Conservation (phyloP, 2,797 vertebrate species). For the Pseudomugil gertrudae region DNA sequence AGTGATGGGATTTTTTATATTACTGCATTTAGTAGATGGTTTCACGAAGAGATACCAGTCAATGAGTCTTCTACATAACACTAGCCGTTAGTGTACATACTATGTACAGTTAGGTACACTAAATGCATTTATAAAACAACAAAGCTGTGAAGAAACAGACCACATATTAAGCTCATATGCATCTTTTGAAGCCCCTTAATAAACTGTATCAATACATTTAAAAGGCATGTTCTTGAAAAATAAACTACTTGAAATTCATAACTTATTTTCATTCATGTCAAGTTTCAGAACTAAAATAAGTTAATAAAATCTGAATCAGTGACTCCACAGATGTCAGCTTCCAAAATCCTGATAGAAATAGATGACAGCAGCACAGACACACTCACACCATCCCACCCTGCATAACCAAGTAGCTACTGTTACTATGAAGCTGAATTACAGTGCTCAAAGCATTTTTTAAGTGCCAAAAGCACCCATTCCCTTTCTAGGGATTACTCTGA, state of each 20-base stretch:
- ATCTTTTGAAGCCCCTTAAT: neutral
- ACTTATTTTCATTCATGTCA: conserved; percentile 59
- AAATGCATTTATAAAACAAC: too few relatives aligned
- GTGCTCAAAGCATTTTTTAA: conserved; percentile 92
- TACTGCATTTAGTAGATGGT: too few relatives aligned
- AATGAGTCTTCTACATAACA: conserved; percentile 1
- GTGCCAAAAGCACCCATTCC: conserved; percentile 83
- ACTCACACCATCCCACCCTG: conserved; percentile 72
- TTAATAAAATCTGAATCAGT: conserved; percentile 65
- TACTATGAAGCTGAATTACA: conserved; percentile 97
- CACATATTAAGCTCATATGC: neutral
- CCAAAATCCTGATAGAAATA: conserved; percentile 66
- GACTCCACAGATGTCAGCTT: conserved; percentile 57
- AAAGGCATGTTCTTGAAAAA: conserved; percentile 10
- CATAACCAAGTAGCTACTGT: conserved; percentile 92
- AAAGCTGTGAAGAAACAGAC: neutral
- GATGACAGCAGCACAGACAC: conserved; percentile 62
- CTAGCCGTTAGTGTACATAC: too few relatives aligned
- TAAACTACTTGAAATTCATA: conserved; percentile 18
- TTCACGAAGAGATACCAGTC: neutral
- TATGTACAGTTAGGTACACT: too few relatives aligned
- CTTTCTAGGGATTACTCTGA: conserved; percentile 96
- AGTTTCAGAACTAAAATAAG: conserved; percentile 62
- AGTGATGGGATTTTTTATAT: too few relatives aligned
- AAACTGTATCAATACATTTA: neutral